Evolutionary conservation across 2,113 vertebrate species (phyloP), one percentile per base, ranked within the genome.

Genomic region (Micronycteris hirsuta): DNA sequence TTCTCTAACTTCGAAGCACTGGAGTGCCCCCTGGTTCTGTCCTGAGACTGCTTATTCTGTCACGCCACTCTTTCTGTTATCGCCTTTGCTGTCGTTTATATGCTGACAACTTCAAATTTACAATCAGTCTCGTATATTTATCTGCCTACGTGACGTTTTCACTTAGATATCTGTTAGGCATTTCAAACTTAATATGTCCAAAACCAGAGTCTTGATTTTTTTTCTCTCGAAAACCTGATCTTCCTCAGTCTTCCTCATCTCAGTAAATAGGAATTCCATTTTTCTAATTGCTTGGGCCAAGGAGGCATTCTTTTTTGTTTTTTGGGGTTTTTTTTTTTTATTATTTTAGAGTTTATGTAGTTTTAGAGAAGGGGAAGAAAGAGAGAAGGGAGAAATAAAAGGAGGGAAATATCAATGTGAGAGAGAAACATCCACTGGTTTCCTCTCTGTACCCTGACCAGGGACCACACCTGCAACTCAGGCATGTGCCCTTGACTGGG

Each of bases 121-220:
- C 73, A 83, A 0, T 88, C 56, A 22, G 20, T 87, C 61, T 74
- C 41, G n/a, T 47, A 61, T 88, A 74, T 76, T 74, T 63, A 84
- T 84, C 76, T 88, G 26, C 17, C 86, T 91, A 19, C 54, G 90
- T 97, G 86, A 96, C 49, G 71, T 81, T 96, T 94, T 87, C 41
- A 90, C 68, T 67, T 91, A 84, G 36, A 38, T 89, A 82, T 65
- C 65, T 86, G 78, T 81, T 86, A 77, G 49, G 3, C 49, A 67
- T 95, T 92, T 78, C 12, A 87, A 67, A 84, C 11, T 73, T 87
- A 45, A 1, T 74, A 31, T 26, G 4, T 31, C 58, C 58, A 63
- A 63, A 63, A 63, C 58, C 12, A 31, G 58, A 63, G 9, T 63
- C 58, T 63, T 63, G 58, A 63, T 61, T 28, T 24, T 63, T 61